Conservation (phyloP, 2,113 vertebrate genomes). For the Leucopsar rothschildi region DNA sequence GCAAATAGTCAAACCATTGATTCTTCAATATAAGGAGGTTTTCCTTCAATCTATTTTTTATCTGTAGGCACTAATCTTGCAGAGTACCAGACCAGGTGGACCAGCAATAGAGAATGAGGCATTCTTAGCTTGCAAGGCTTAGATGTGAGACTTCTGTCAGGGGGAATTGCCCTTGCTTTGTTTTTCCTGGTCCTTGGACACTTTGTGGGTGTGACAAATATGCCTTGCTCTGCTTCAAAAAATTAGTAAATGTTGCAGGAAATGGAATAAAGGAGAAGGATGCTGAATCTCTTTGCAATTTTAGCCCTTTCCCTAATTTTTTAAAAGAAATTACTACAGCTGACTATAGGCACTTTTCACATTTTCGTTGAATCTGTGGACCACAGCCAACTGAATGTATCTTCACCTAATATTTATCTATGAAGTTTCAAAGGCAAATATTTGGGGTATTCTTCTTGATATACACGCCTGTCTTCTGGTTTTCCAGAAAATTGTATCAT, state of each 20-base stretch:
- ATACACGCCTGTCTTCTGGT: neutral
- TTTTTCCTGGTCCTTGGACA: neutral
- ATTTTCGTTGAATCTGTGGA: neutral
- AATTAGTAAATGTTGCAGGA: neutral
- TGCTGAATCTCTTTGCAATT: neutral
- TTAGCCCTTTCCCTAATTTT: neutral
- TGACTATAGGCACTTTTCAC: neutral
- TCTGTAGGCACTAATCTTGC: neutral
- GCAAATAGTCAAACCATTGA: neutral
- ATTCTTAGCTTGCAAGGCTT: neutral
- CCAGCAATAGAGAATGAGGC: neutral
- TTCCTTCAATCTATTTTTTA: neutral
- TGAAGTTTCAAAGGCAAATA: neutral
- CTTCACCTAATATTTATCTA: neutral
- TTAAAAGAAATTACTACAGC: neutral
- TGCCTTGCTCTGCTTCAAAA: neutral
- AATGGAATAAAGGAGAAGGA: neutral
- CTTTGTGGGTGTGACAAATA: neutral
- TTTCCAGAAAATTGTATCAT: neutral
- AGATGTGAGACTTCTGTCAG: fast-evolving
- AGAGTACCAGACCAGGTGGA: neutral
- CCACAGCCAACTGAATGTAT: neutral
- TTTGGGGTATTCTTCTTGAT: neutral
- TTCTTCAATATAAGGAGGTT: neutral
- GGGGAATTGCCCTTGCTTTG: neutral